Conservation (phyloP, 2,888 invertebrate genomes). For the Rotaria magnacalcarata region DNA sequence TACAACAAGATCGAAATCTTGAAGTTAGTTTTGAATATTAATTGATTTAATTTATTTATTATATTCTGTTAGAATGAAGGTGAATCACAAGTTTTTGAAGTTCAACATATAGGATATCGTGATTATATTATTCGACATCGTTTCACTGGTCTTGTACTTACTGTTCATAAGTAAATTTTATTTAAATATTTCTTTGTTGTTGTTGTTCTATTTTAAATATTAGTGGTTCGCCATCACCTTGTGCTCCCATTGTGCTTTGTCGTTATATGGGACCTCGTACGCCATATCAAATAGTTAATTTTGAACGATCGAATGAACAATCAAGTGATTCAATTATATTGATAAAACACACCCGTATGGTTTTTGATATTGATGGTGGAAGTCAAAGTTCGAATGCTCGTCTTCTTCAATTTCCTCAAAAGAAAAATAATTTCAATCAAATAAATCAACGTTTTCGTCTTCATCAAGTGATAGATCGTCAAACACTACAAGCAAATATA, state of each 20-base stretch:
- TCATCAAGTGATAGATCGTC: neutral
- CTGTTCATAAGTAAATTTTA: neutral
- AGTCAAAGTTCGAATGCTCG: constrained; percentile 23
- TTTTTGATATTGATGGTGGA: constrained; percentile 14
- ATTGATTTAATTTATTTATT: neutral
- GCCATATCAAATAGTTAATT: constrained; percentile 2
- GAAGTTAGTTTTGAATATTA: neutral
- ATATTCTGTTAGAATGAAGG: neutral
- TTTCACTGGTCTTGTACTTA: neutral
- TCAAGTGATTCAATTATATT: neutral
- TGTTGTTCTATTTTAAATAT: neutral
- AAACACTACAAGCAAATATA: neutral
- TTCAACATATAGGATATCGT: constrained; percentile 26
- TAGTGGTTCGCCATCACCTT: neutral
- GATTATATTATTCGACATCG: constrained; percentile 17
- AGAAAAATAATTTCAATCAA: constrained; percentile 3
- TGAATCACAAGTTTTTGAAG: constrained; percentile 2
- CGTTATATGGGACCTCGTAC: neutral
- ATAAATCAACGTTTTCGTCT: constrained; percentile 7
- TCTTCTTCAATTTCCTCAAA: neutral
- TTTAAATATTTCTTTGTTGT: neutral
- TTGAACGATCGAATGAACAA: neutral
- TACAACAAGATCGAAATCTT: constrained; percentile 16
- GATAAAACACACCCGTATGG: constrained; percentile 30
- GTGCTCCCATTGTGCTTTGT: neutral